A percentile compares a stretch with the other conserved stretches of the same genome.
phyloP scores from a whole-genome alignment of 2,797 vertebrate species.

The Pempheris klunzingeri region DNA sequence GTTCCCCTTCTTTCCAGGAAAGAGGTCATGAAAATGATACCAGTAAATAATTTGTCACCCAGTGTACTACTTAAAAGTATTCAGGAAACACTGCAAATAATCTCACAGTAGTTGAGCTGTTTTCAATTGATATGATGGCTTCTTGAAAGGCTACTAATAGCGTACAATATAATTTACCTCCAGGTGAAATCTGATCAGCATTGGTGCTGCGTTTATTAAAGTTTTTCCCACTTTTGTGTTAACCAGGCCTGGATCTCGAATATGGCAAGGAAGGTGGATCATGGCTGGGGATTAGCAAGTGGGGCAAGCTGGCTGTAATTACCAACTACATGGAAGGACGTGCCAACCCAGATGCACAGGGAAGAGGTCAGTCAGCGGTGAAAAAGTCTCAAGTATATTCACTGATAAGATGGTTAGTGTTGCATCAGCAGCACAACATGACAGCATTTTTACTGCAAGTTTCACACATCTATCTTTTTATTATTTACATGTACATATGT shows the following conservation, averaged over 20 bases:
- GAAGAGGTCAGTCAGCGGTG: slow-evolving; percentile 87
- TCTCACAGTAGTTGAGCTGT: too few relatives aligned
- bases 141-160: neutral
- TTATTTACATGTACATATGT: neutral
- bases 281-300: slow-evolving; percentile 95
- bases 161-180: neutral
- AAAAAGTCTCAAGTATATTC: too few relatives aligned
- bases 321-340: slow-evolving; percentile 95
- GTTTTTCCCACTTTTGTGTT: neutral
- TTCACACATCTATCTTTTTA: neutral
- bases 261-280: slow-evolving; percentile 95
- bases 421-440: neutral
- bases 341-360: slow-evolving; percentile 88
- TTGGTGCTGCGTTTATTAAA: neutral
- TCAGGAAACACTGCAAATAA: neutral
- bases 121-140: neutral
- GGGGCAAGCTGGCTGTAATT: slow-evolving; percentile 92
- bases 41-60: neutral
- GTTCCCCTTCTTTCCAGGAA: neutral
- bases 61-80: neutral
- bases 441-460: neutral
- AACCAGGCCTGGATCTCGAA: slow-evolving; percentile 94
- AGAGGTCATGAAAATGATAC: neutral
- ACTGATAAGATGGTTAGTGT: neutral
- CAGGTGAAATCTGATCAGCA: neutral